These are phyloP conservation scores for Alcedo quadribrachys DNA, from an alignment of 2,797 vertebrate species.

Conservation along the genomic window DNA sequence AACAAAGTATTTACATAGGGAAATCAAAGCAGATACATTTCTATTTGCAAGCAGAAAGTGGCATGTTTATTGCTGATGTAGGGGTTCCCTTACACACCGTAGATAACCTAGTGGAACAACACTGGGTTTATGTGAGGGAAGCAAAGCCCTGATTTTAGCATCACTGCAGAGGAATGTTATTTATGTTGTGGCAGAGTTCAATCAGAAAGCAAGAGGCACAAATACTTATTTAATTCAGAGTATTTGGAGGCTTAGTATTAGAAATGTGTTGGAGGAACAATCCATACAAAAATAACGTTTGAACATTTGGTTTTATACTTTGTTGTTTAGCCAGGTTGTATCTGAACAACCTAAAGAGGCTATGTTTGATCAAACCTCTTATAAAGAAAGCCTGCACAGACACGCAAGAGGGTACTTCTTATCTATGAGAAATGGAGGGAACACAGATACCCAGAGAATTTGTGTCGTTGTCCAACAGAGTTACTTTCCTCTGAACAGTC, in stretches of 20 bases:
- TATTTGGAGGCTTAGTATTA: background rate
- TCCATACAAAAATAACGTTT: background rate
- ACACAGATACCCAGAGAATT: background rate
- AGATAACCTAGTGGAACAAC: slow-evolving; percentile 1
- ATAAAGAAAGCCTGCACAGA: background rate
- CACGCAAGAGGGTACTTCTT: background rate
- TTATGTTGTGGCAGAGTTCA: background rate
- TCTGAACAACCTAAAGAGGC: background rate
- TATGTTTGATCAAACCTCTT: background rate
- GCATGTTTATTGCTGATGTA: background rate
- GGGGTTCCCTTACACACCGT: background rate
- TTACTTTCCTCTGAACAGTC: background rate
- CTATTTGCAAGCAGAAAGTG: slow-evolving; percentile 1
- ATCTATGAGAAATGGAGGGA: background rate
- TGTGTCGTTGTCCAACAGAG: background rate
- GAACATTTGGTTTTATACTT: background rate
- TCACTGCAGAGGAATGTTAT: background rate
- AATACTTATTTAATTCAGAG: background rate
- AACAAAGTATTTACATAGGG: slow-evolving; percentile 39
- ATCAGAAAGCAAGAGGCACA: background rate
- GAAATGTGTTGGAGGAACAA: background rate
- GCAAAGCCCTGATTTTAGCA: background rate
- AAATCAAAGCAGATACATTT: slow-evolving; percentile 46
- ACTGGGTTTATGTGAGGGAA: background rate
- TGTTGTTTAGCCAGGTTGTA: background rate